Evolutionary conservation across 2,113 vertebrate species (phyloP).

Genomic region (Hepsetus odoe): DNA sequence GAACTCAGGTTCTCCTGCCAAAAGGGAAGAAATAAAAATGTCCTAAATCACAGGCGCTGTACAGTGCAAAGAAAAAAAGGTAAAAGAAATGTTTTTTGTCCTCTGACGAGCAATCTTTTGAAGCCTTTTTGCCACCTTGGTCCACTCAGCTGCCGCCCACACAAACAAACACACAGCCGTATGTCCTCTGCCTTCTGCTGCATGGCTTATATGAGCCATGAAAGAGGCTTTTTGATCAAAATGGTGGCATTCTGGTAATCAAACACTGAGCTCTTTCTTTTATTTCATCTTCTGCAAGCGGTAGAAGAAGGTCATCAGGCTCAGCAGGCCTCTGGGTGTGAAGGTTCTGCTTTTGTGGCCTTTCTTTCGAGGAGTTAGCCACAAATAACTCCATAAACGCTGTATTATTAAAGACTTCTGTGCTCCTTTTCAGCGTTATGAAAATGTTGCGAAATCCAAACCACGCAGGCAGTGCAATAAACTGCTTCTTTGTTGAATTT

Average conservation of each 20-base stretch:
- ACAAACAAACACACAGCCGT: constrained; percentile 21
- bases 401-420: neutral
- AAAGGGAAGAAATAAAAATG: neutral
- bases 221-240: constrained; percentile 68
- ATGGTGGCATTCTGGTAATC: constrained; percentile 70
- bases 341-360: neutral
- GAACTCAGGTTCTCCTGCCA: constrained; percentile 29
- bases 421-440: neutral
- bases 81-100: constrained; percentile 25
- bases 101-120: constrained; percentile 1
- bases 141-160: constrained; percentile 11
- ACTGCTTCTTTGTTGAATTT: neutral
- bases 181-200: neutral
- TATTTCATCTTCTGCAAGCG: constrained; percentile 60
- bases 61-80: neutral
- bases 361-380: neutral
- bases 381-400: neutral
- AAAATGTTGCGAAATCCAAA: neutral
- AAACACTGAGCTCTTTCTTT: constrained; percentile 57
- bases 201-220: constrained; percentile 62
- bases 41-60: constrained; percentile 26
- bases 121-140: constrained; percentile 3
- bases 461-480: constrained; percentile 44
- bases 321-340: constrained; percentile 10
- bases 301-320: constrained; percentile 61